Conservation (phyloP, 2,888 invertebrate species). For the Xylota sylvarum region DNA sequence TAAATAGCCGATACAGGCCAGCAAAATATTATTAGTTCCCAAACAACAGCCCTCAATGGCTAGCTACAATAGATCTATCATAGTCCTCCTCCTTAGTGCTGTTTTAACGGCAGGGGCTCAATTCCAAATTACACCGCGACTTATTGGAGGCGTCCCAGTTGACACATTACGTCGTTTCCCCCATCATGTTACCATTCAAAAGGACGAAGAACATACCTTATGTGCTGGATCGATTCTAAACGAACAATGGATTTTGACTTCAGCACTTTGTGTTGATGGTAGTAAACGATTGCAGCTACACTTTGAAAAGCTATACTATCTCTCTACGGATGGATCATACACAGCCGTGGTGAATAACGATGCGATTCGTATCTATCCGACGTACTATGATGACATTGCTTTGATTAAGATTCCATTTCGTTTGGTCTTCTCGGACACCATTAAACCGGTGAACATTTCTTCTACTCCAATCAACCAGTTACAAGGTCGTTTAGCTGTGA, state of each 20-base stretch:
- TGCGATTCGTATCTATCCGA: constrained; percentile 55
- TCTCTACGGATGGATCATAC: constrained; percentile 21
- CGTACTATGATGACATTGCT: constrained; percentile 61
- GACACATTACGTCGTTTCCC: constrained; percentile 67
- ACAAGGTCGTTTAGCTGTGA: constrained; percentile 33
- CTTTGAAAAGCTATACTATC: constrained; percentile 20
- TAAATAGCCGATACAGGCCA: not conserved
- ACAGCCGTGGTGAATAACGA: constrained; percentile 30
- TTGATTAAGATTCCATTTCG: constrained; percentile 47
- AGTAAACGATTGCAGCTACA: not conserved
- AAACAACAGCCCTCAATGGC: not conserved
- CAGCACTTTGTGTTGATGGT: constrained; percentile 21
- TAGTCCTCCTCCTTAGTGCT: not conserved
- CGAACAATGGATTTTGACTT: constrained; percentile 59
- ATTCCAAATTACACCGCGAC: constrained; percentile 9
- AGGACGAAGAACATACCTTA: too few species aligned
- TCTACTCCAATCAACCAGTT: not conserved
- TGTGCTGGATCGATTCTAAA: constrained; percentile 65
- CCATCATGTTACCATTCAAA: constrained; percentile 58
- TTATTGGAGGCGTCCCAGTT: constrained; percentile 46
- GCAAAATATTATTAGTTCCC: not conserved
- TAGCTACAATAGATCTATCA: not conserved
- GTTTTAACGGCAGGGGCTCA: not conserved
- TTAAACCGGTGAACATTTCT: constrained; percentile 27
- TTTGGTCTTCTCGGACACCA: constrained; percentile 16